Evolutionary conservation across 2,797 vertebrate species (phyloP).

Genomic region (Cossypha niveicapilla): DNA sequence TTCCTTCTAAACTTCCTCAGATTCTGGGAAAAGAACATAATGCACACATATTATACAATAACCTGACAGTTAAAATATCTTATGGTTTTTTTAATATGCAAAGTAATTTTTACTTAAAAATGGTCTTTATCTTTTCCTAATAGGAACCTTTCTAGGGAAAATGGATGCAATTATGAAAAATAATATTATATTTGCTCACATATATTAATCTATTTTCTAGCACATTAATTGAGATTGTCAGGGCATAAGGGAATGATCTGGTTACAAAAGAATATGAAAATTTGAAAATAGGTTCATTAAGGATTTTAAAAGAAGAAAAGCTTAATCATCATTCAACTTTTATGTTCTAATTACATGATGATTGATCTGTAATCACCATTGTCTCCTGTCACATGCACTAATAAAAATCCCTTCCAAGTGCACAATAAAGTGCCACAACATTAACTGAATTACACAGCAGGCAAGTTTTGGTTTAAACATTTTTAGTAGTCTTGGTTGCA

Average conservation of each 20-base stretch:
- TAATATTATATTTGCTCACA: not conserved
- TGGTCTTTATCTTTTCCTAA: not conserved
- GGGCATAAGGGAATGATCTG: not conserved
- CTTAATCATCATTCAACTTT: not conserved
- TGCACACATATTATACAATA: not conserved
- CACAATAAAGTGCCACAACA: not conserved
- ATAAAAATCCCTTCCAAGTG: conserved; percentile 13
- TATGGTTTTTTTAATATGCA: not conserved
- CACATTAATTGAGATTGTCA: not conserved
- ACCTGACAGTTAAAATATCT: not conserved
- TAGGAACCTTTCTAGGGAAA: not conserved
- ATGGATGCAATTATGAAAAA: not conserved
- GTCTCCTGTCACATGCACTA: not conserved
- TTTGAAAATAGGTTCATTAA: conserved; percentile 8
- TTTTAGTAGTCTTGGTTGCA: not conserved
- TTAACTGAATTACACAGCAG: not conserved
- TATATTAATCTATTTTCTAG: not conserved
- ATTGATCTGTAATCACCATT: conserved; percentile 40
- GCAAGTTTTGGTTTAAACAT: not conserved
- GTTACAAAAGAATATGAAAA: not conserved
- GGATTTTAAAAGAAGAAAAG: not conserved
- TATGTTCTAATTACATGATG: conserved; percentile 3
- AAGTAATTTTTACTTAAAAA: not conserved
- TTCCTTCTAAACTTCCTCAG: not conserved
- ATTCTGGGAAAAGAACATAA: not conserved